A percentile compares a stretch with the other conserved stretches of the same genome.
Evolutionary conservation across 2,113 vertebrate genomes (phyloP).

Genomic region (Herpetotheres cachinnans): DNA sequence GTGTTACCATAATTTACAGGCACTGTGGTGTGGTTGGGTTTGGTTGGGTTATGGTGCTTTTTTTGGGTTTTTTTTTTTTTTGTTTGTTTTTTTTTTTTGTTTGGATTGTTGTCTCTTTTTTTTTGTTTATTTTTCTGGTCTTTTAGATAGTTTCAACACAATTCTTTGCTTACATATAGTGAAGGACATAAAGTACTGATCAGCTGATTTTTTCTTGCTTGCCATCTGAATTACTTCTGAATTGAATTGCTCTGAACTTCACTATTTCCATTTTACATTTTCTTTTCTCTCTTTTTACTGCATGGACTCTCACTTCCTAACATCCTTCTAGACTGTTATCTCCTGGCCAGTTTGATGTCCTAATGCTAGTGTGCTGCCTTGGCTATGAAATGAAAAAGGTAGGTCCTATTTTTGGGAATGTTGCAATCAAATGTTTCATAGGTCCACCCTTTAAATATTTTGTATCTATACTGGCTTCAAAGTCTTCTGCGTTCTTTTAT

Average conservation of each 20-base stretch:
- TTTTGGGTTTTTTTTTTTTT: neutral
- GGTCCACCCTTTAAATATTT: neutral
- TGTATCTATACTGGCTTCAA: neutral
- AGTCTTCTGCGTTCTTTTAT: neutral
- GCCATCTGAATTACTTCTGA: constrained; percentile 1
- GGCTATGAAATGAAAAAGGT: neutral
- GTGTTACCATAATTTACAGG: neutral
- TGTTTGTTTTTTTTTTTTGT: too few species aligned
- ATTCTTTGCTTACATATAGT: constrained; percentile 8
- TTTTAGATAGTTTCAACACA: constrained; percentile 17
- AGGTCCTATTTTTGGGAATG: neutral
- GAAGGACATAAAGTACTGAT: constrained; percentile 1
- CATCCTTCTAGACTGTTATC: neutral
- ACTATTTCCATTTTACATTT: neutral
- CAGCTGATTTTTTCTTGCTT: constrained; percentile 24
- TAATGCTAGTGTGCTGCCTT: neutral
- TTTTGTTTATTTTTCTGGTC: neutral
- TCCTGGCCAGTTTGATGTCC: neutral
- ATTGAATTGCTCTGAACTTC: neutral
- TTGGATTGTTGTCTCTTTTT: neutral
- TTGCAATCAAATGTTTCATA: neutral
- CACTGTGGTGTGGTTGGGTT: neutral
- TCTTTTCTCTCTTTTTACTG: neutral
- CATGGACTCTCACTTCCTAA: neutral
- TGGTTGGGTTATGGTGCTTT: neutral